These are phyloP conservation scores for Lithosia quadra DNA, from an alignment of 2,888 invertebrate genomes.

Conservation along the genomic window DNA sequence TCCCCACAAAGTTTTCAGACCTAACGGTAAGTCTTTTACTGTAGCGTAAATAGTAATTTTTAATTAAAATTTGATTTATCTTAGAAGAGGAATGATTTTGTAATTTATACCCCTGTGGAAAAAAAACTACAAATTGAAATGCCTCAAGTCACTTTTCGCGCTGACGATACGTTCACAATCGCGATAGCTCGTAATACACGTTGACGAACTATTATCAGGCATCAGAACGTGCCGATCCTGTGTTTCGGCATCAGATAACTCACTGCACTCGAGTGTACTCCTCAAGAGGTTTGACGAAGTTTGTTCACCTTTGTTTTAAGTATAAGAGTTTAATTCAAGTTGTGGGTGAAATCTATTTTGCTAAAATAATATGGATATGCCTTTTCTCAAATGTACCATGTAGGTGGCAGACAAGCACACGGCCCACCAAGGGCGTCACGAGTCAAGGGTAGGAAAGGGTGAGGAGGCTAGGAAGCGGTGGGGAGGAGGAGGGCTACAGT, in stretches of 20 bases:
- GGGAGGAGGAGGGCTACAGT: no score
- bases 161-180: constrained; percentile 13
- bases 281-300: constrained; percentile 20
- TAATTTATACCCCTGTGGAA: no score
- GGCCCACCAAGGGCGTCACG: no score
- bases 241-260: constrained; percentile 33
- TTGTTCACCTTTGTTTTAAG: constrained; percentile 6
- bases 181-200: constrained; percentile 30
- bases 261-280: constrained; percentile 25
- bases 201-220: constrained; percentile 29
- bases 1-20: no score
- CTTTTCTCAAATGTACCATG: no score
- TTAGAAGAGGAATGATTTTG: no score
- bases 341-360: not conserved
- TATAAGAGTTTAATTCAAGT: not conserved
- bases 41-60: no score
- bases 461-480: no score
- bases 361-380: not conserved
- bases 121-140: not conserved
- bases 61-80: no score
- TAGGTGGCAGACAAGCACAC: no score
- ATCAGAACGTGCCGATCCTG: constrained; percentile 41
- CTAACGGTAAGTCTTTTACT: no score
- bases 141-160: not conserved
- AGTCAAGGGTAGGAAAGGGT: no score